Evolutionary conservation across 2,888 invertebrate genomes (phyloP).

Genomic region (Lycocerus yunnanus): DNA sequence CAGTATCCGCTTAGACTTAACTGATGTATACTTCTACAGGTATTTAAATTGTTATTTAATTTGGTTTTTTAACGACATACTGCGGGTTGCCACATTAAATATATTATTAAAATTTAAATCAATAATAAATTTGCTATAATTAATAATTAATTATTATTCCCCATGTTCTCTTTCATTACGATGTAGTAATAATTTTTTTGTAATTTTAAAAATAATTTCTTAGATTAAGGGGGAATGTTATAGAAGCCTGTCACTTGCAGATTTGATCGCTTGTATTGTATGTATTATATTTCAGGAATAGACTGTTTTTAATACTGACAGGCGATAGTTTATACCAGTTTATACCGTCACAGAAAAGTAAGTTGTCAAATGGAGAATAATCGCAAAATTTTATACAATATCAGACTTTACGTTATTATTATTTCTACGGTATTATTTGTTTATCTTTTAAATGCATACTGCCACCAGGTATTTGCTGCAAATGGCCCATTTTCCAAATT

Average conservation of each 20-base stretch:
- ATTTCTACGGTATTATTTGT: too few species aligned
- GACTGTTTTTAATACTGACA: constrained; percentile 22
- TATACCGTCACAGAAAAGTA: constrained; percentile 10
- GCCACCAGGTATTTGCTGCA: background rate
- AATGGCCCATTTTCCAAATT: too few species aligned
- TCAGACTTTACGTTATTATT: too few species aligned
- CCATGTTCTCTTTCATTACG: background rate
- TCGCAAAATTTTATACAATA: background rate
- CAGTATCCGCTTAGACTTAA: background rate
- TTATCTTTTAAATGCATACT: too few species aligned
- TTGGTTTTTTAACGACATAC: background rate
- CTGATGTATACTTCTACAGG: background rate
- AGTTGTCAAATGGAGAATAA: constrained; percentile 11
- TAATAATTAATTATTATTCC: background rate
- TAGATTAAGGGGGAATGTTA: constrained; percentile 1
- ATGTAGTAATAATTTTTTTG: background rate
- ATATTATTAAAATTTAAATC: background rate
- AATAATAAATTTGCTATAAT: background rate
- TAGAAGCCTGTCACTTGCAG: constrained; percentile 15
- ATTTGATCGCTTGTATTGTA: constrained; percentile 10
- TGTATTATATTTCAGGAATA: constrained; percentile 18
- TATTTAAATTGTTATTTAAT: background rate
- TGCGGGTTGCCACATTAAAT: too few species aligned
- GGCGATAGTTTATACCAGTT: constrained; percentile 22
- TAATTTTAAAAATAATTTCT: background rate